phyloP scores from a whole-genome alignment of 2,113 vertebrate genomes.

The Polypterus senegalus region DNA sequence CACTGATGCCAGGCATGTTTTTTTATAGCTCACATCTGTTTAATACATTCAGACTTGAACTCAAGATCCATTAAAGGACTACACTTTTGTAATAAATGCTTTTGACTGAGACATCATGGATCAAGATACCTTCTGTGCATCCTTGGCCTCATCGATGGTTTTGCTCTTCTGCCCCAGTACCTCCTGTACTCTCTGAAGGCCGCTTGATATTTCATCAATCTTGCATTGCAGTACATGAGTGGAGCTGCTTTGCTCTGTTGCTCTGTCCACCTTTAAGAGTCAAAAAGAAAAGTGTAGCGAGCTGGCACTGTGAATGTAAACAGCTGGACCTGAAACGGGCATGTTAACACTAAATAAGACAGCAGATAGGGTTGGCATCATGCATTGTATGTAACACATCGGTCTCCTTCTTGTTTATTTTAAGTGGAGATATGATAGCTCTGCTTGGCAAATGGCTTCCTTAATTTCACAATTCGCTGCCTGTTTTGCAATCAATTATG shows the following conservation, averaged over 20 bases:
- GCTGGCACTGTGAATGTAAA: no score
- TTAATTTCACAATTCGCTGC: no score
- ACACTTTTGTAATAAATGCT: not conserved
- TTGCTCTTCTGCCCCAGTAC: constrained; percentile 60
- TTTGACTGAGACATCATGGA: not conserved
- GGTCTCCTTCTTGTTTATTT: no score
- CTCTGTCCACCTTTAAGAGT: constrained; percentile 50
- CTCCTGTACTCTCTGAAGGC: constrained; percentile 61
- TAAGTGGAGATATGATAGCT: no score
- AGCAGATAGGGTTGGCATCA: no score
- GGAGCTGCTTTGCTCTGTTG: constrained; percentile 56
- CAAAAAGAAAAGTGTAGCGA: constrained; percentile 15
- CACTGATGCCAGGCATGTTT: no score
- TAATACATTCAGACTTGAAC: not conserved
- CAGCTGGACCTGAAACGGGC: no score
- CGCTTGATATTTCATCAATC: constrained; percentile 58
- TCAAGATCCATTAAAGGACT: not conserved
- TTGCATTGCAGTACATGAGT: constrained; percentile 53
- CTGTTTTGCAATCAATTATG: no score
- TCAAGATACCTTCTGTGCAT: constrained; percentile 69
- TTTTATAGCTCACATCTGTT: no score
- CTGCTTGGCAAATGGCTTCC: no score
- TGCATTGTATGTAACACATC: no score
- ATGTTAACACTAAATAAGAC: no score
- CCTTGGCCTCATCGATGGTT: constrained; percentile 57